Base-by-base conservation (phyloP, 2,797 vertebrate genomes). In the Uromys caudimaculatus region DNA sequence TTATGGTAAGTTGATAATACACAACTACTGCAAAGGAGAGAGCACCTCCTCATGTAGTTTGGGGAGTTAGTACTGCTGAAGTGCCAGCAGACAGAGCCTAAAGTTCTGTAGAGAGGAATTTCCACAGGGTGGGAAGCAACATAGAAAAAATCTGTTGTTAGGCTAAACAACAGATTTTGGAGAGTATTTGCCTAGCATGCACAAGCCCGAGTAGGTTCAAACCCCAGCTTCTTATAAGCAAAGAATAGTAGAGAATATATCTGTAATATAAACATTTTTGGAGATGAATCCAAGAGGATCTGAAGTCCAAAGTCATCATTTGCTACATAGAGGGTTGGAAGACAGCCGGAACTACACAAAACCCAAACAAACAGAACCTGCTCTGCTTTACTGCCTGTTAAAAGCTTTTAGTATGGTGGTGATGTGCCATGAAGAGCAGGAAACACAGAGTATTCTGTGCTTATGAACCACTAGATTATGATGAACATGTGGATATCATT, bases 391-490 rank as follows among this genome's bases (percentile, higher is more conserved):
- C 67, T 56, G 1, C 50, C 32, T 67, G 16, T 35, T 27, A 50
- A 29, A 29, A 52, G 9, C 16, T 81, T 21, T 38, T 44, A 50
- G 4, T 35, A 0, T 19, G 16, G 2, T 41, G 27, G n/a, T 71
- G 83, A 27, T 2, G 1, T 3, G 16, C 8, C 41, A 32, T 1
- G 23, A 1, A 1, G 3, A n/a, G 3, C 21, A 38, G 3, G 4
- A 11, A 13, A 11, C 1, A 8, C 6, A 52, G 4, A 52, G 1
- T 1, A 12, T 0, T n/a, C 5, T 52, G 17, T 2, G 7, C 12
- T 14, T 0, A 0, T 11, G 35, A 35, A 73, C 64, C 17, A 14
- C 47, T 24, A 85, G 24, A 12, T 27, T 27, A 38, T 29, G 3
- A 69, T 32, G 41, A 58, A 12, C 9, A 2, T 29, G 1, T 29